Conservation (phyloP, 2,113 vertebrate species). For the Mormoops blainvillei region DNA sequence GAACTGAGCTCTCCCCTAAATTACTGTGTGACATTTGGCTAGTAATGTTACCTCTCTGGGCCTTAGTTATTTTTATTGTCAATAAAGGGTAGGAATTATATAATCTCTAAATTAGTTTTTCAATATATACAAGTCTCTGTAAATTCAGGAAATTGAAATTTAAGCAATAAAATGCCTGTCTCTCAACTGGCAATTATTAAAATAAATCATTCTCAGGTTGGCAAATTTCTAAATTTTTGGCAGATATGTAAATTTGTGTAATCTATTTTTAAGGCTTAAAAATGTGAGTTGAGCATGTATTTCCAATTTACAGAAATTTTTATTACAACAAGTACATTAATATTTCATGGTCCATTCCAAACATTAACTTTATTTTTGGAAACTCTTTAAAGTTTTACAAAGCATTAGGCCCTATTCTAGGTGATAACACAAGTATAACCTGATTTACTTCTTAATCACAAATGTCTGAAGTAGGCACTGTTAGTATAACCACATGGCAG, state of each 20-base stretch:
- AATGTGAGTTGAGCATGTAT: not conserved
- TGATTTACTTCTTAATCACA: not conserved
- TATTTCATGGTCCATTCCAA: not conserved
- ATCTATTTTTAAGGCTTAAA: not conserved
- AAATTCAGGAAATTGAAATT: constrained; percentile 24
- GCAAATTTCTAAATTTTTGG: not conserved
- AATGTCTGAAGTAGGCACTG: not conserved
- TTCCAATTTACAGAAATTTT: not conserved
- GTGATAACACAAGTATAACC: not conserved
- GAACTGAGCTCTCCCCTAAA: not conserved
- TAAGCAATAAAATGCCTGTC: not conserved
- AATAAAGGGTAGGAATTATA: not conserved
- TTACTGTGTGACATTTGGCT: not conserved
- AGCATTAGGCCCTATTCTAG: not conserved
- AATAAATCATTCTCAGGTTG: not conserved
- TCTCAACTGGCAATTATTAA: not conserved
- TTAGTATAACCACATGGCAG: not conserved
- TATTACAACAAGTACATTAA: not conserved
- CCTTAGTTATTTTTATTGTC: not conserved
- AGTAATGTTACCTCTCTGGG: not conserved
- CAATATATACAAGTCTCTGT: not conserved
- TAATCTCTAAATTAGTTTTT: not conserved
- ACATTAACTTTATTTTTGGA: not conserved
- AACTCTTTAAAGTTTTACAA: not conserved
- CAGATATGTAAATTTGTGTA: not conserved